These are phyloP conservation scores for Ernsta delagoae DNA, from an alignment of 2,888 invertebrate species.

Conservation along the genomic window DNA sequence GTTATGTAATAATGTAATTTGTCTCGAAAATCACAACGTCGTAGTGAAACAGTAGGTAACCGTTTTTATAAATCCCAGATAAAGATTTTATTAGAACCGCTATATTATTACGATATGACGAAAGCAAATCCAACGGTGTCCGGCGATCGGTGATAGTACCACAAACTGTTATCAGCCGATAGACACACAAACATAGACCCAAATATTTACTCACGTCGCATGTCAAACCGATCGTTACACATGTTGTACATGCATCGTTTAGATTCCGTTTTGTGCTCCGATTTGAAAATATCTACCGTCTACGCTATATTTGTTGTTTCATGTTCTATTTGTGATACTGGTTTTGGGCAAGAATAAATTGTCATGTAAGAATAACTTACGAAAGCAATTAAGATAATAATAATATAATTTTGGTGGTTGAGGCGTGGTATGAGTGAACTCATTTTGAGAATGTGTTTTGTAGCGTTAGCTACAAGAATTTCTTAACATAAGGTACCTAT, in stretches of 20 bases:
- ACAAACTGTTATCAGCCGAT: constrained; percentile 59
- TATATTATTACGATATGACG: too few species aligned
- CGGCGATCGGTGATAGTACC: background rate
- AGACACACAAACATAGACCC: constrained; percentile 56
- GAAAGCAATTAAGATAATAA: background rate
- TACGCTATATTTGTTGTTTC: constrained; percentile 12
- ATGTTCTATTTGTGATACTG: constrained; percentile 19
- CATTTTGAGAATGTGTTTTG: too few species aligned
- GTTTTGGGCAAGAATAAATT: constrained; percentile 7
- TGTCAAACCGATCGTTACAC: constrained; percentile 53
- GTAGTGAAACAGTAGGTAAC: too few species aligned
- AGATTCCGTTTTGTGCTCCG: constrained; percentile 30
- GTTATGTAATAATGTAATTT: too few species aligned
- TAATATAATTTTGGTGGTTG: background rate
- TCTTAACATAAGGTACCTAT: too few species aligned
- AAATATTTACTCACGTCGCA: constrained; percentile 65
- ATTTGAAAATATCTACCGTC: constrained; percentile 25
- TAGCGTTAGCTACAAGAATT: too few species aligned
- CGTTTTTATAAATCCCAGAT: too few species aligned
- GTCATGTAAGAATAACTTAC: background rate
- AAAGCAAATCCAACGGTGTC: too few species aligned
- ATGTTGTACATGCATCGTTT: constrained; percentile 65
- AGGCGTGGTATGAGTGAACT: background rate
- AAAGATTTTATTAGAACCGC: too few species aligned
- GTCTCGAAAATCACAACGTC: too few species aligned